Percentiles rank a stretch among this genome's conserved stretches.
Conservation (phyloP, 2,888 invertebrate genomes). For the Periphyllus acericola region DNA sequence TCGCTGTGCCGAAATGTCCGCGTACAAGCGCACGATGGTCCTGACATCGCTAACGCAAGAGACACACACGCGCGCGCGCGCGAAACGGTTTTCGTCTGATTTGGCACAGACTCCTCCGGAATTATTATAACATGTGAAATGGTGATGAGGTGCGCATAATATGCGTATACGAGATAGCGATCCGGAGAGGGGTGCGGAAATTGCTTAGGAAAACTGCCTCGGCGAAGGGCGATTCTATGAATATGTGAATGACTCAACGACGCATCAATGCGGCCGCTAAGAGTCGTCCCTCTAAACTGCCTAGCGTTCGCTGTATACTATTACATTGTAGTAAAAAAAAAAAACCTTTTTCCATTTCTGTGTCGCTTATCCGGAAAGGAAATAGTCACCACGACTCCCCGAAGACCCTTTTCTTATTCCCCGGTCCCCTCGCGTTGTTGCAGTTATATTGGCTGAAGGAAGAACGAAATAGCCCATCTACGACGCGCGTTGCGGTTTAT, state of each 20-base stretch:
- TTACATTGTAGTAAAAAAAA: conserved; percentile 57
- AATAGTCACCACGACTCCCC: conserved; percentile 59
- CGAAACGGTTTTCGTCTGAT: conserved; percentile 27
- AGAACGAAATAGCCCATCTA: conserved; percentile 32
- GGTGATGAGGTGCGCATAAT: conserved; percentile 59
- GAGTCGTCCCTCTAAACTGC: conserved; percentile 58
- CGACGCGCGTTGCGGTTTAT: conserved; percentile 27
- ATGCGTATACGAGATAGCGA: conserved; percentile 37
- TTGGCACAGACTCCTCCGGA: conserved; percentile 13
- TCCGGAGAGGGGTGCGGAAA: conserved; percentile 59
- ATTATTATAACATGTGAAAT: conserved; percentile 48
- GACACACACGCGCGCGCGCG: neutral
- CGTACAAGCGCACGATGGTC: neutral
- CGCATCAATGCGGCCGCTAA: conserved; percentile 55
- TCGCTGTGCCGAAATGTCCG: neutral
- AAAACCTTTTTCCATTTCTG: conserved; percentile 57
- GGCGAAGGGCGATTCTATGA: conserved; percentile 54
- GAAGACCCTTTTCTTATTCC: conserved; percentile 52
- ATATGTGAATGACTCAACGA: conserved; percentile 59
- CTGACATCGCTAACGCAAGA: too few relatives aligned
- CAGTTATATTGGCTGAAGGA: conserved; percentile 32
- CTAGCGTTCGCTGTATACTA: conserved; percentile 23
- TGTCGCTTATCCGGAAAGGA: conserved; percentile 56
- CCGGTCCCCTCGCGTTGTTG: neutral
- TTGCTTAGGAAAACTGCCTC: conserved; percentile 59